phyloP scores from a whole-genome alignment of 2,113 vertebrate genomes.

The Perca flavescens region DNA sequence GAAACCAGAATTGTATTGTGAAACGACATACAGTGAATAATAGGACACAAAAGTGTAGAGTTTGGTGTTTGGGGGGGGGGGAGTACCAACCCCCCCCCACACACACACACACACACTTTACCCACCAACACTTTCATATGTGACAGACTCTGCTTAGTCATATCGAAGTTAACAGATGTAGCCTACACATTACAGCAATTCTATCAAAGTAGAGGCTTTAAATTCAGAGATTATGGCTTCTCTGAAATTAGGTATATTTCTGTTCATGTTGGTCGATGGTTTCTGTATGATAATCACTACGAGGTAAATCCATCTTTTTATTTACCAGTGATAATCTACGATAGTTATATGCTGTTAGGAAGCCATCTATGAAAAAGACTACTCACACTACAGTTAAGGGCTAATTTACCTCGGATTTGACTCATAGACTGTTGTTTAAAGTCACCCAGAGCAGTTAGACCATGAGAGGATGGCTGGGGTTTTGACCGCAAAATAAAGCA shows the following conservation, averaged over 20 bases:
- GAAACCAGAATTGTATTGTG: slow-evolving; percentile 35
- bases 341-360: background rate
- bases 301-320: slow-evolving; percentile 17
- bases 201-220: background rate
- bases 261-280: background rate
- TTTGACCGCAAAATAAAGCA: slow-evolving; percentile 49
- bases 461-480: slow-evolving; percentile 22
- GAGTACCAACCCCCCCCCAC: background rate
- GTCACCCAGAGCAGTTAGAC: slow-evolving; percentile 48
- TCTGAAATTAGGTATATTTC: background rate
- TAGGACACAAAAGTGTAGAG: slow-evolving; percentile 38
- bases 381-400: background rate
- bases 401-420: slow-evolving; percentile 26
- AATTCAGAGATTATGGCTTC: background rate
- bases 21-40: slow-evolving; percentile 35
- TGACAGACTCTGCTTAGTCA: background rate
- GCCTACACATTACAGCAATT: background rate
- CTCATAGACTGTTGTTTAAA: slow-evolving; percentile 8
- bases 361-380: background rate
- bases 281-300: background rate
- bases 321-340: background rate
- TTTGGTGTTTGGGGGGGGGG: slow-evolving; percentile 9
- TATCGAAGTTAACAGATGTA: background rate
- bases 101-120: no score
- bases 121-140: background rate